phyloP scores from a whole-genome alignment of 2,113 vertebrate species.

The Dromiciops gliroides region DNA sequence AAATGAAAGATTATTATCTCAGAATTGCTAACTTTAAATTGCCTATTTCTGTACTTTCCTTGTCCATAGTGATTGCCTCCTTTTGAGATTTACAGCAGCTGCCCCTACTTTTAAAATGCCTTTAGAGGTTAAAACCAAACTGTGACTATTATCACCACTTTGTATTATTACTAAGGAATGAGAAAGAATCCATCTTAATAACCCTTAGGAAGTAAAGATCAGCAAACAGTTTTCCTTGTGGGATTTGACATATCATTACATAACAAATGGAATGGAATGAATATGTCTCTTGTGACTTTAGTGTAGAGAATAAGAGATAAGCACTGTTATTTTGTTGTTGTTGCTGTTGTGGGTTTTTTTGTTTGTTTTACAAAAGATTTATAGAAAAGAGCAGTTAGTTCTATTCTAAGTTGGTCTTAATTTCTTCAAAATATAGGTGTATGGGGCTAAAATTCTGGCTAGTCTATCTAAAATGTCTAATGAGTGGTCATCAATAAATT shows the following conservation, averaged over 20 bases:
- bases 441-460: no score
- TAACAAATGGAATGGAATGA: not conserved
- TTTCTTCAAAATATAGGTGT: not conserved
- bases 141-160: not conserved
- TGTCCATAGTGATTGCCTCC: not conserved
- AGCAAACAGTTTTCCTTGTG: not conserved
- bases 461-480: no score
- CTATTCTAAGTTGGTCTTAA: not conserved
- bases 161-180: not conserved
- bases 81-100: not conserved
- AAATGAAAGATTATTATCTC: not conserved
- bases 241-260: not conserved
- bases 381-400: not conserved
- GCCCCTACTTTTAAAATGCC: not conserved
- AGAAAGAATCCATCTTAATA: not conserved
- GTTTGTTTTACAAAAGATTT: not conserved
- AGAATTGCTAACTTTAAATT: not conserved
- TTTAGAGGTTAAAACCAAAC: not conserved
- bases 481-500: no score
- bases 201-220: not conserved
- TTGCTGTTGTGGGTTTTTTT: no score
- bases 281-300: slow-evolving; percentile 15
- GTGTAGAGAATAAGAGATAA: not conserved
- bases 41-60: not conserved
- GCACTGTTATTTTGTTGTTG: no score